Evolutionary conservation across 1,140 invertebrate species (phyloP), one percentile per base, ranked within the genome.

Genomic region (Megalopta genalis): DNA sequence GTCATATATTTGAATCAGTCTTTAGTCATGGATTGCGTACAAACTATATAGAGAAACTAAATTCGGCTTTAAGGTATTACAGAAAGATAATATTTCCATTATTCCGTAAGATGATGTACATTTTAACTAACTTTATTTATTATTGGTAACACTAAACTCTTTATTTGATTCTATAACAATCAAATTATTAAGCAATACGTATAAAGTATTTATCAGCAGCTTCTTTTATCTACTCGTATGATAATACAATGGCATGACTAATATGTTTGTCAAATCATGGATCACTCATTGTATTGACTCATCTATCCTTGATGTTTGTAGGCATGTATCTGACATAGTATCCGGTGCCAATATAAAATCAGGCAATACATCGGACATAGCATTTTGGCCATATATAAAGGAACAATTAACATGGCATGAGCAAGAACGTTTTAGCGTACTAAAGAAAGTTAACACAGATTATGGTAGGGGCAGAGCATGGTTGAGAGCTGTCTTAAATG

Each of bases 401-500:
- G 93, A 95, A 77, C 95, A 97, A 88, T 90, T 98, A 46, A 98
- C 96, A 63, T 96, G 96, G 93, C 97, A 98, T 93, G 98, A 99
- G 90, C 95, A 96, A 83, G 96, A 98, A 89, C 94, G 98, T 80
- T 98, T 97, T 90, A 94, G 95, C 79, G 94, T 96, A n/a, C 93
- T 98, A 42, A 95, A 96, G 87, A 95, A 96, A 84, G 95, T 98
- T 21, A 95, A 95, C 83, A 97, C 96, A 25, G 97, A 98, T 92
- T 94, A 95, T 75, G 97, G 97, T 25, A 94, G 96, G 82, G 97
- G 97, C 21, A 94, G 97, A 91, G 97, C 97, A 23, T 99, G 98
- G 96, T 93, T 98, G 21, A 92, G 98, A 87, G 96, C 97, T 52
- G 93, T 97, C 37, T 93, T 98, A 14, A 98, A 98, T 94, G 98